These are phyloP conservation scores for Melipona beecheii DNA, from an alignment of 2,888 invertebrate genomes.

Conservation along the genomic window DNA sequence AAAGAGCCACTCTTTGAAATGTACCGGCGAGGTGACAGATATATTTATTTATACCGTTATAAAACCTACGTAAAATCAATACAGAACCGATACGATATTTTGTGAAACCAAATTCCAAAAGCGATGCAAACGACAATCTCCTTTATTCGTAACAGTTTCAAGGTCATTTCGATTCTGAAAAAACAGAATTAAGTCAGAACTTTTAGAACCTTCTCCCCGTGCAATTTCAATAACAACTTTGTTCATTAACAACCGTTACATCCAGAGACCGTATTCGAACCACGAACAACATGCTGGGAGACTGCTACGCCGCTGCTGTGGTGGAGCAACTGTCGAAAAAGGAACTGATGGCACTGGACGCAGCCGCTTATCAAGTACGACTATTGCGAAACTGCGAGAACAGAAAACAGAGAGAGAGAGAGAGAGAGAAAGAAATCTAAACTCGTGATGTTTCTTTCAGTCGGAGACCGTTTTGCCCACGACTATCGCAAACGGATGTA, in stretches of 20 bases:
- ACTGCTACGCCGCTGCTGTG: constrained; percentile 94
- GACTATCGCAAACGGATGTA: constrained; percentile 81
- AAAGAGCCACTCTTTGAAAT: too few relatives aligned
- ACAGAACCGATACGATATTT: too few relatives aligned
- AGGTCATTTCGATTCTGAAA: too few relatives aligned
- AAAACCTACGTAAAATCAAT: too few relatives aligned
- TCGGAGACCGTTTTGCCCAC: constrained; percentile 82
- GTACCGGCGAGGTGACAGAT: too few relatives aligned
- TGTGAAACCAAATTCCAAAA: too few relatives aligned
- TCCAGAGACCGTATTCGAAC: constrained; percentile 93
- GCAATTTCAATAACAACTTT: too few relatives aligned
- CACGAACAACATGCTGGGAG: constrained; percentile 94
- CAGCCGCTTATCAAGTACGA: constrained; percentile 87
- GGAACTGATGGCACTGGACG: constrained; percentile 91
- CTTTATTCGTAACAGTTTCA: too few relatives aligned
- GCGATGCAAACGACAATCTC: too few relatives aligned
- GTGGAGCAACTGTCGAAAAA: constrained; percentile 93
- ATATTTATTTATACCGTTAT: too few relatives aligned
- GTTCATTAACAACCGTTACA: background rate
- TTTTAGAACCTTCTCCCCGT: too few relatives aligned
- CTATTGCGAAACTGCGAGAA: constrained; percentile 1
- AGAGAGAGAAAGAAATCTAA: background rate
- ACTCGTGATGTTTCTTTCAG: constrained; percentile 58
- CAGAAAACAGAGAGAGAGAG: background rate
- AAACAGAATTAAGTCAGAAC: too few relatives aligned